Evolutionary conservation across 2,888 invertebrate species (phyloP).

Genomic region (Hecatera dysodea): DNA sequence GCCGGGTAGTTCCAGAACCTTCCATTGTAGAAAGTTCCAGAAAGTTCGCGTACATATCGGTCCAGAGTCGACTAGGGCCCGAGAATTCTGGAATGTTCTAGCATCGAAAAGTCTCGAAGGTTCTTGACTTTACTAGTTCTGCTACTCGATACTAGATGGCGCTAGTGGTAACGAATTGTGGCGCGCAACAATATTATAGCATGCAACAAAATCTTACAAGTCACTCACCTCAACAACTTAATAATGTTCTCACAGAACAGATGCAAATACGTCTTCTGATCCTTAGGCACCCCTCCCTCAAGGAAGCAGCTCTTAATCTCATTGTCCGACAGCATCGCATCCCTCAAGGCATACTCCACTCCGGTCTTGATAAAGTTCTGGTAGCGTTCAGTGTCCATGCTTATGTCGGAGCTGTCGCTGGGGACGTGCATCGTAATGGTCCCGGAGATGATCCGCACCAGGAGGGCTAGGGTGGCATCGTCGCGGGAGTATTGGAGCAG

Average conservation of each 20-base stretch:
- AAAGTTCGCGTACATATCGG: too few relatives aligned
- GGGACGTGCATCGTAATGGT: slow-evolving; percentile 89
- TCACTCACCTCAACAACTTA: slow-evolving; percentile 82
- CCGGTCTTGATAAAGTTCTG: slow-evolving; percentile 82
- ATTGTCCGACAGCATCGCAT: slow-evolving; percentile 81
- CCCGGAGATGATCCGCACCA: slow-evolving; percentile 92
- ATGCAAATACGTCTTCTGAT: slow-evolving; percentile 87
- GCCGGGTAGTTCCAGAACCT: too few relatives aligned
- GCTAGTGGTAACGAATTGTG: too few relatives aligned
- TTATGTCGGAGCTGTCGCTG: slow-evolving; percentile 79
- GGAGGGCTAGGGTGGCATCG: slow-evolving; percentile 91
- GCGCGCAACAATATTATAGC: too few relatives aligned
- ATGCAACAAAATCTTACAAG: background rate
- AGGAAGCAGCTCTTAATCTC: slow-evolving; percentile 83
- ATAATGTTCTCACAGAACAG: slow-evolving; percentile 85
- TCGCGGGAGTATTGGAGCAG: slow-evolving; percentile 91
- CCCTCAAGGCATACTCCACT: slow-evolving; percentile 84
- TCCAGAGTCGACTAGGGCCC: too few relatives aligned
- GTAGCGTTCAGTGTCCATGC: slow-evolving; percentile 82
- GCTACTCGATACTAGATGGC: too few relatives aligned
- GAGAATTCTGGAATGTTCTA: too few relatives aligned
- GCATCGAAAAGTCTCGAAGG: too few relatives aligned
- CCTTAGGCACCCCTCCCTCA: slow-evolving; percentile 73
- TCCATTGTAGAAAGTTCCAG: too few relatives aligned
- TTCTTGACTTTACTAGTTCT: too few relatives aligned